phyloP scores from a whole-genome alignment of 2,888 invertebrate species.

The Andrena marginata region DNA sequence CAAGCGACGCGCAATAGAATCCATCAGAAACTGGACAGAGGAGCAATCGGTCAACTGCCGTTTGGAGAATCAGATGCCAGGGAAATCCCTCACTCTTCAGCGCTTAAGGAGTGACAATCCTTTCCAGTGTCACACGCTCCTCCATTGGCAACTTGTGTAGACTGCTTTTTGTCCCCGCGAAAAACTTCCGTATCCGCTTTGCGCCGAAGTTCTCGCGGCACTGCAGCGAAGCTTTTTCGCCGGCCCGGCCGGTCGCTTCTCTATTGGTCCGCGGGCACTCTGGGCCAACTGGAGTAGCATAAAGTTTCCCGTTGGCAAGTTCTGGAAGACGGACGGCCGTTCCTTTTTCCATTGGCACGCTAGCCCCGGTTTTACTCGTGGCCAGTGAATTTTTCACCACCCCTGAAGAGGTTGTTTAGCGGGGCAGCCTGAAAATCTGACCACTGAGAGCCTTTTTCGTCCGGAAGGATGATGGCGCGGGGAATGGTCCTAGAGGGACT shows the following conservation, averaged over 20 bases:
- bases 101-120: neutral
- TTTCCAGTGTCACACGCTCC: neutral
- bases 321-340: slow-evolving; percentile 16
- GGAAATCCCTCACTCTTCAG: neutral
- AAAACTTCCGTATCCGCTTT: slow-evolving; percentile 18
- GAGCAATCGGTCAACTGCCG: neutral
- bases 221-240: neutral
- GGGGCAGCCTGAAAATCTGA: neutral
- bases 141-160: neutral
- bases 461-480: neutral
- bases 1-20: too few relatives aligned
- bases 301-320: slow-evolving; percentile 17
- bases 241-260: neutral
- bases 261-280: neutral
- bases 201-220: neutral
- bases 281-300: slow-evolving; percentile 3
- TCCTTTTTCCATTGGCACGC: neutral
- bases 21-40: too few relatives aligned
- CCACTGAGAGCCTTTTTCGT: neutral
- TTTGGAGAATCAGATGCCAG: neutral
- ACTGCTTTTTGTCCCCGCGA: slow-evolving; percentile 4
- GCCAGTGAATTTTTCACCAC: slow-evolving; percentile 30
- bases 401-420: neutral
- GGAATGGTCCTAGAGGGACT: too few relatives aligned
- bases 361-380: neutral